Conservation (phyloP, 2,888 invertebrate genomes). For the Cerastoderma edule region DNA sequence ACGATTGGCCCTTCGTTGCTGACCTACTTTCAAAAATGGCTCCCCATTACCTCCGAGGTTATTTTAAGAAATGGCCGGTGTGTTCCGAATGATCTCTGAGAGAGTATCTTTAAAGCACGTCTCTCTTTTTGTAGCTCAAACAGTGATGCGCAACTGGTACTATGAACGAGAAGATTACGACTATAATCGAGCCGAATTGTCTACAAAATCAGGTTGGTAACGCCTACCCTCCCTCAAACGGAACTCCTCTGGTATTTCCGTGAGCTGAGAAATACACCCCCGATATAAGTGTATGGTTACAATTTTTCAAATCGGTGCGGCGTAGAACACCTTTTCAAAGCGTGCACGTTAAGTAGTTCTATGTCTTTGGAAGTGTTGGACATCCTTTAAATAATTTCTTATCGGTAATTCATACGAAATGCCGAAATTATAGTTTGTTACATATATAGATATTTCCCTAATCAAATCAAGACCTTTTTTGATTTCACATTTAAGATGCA, state of each 20-base stretch:
- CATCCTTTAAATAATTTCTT: neutral
- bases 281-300: neutral
- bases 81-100: neutral
- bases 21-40: neutral
- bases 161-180: slow-evolving; percentile 12
- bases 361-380: neutral
- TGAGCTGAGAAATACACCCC: neutral
- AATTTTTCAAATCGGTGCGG: neutral
- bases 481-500: no score
- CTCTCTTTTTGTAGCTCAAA: slow-evolving; percentile 4
- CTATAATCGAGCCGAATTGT: neutral
- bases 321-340: neutral
- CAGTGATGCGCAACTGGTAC: slow-evolving; percentile 9
- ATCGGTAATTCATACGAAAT: no score
- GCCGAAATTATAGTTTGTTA: no score
- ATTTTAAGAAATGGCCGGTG: neutral
- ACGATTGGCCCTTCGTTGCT: neutral
- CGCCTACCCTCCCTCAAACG: no score
- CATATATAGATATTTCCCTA: no score
- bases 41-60: neutral
- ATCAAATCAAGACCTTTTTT: no score
- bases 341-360: neutral
- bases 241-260: neutral
- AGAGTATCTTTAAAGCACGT: slow-evolving; percentile 12
- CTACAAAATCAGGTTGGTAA: slow-evolving; percentile 13